These are phyloP conservation scores for Polyploca ridens DNA, from an alignment of 2,888 invertebrate genomes.

Conservation along the genomic window DNA sequence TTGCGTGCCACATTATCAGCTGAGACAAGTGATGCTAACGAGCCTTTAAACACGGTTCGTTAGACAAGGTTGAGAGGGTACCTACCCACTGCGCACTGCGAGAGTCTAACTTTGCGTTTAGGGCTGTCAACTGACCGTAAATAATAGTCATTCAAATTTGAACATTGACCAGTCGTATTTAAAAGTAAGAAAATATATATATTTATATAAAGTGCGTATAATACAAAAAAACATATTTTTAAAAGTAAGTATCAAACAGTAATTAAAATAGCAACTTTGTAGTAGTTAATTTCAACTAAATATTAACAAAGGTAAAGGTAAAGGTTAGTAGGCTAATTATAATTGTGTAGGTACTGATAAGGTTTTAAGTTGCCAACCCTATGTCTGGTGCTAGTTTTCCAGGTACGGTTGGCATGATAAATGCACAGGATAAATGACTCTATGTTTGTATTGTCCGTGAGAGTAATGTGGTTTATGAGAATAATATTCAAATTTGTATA, in stretches of 20 bases:
- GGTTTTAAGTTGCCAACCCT: constrained; percentile 23
- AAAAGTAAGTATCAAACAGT: too few relatives aligned
- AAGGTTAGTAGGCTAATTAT: too few relatives aligned
- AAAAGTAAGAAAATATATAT: neutral
- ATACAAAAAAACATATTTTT: too few relatives aligned
- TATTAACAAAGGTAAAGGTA: too few relatives aligned
- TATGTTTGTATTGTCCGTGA: constrained; percentile 30
- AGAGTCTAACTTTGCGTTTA: neutral
- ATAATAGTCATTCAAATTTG: neutral
- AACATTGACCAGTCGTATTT: neutral
- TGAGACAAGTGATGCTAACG: constrained; percentile 63
- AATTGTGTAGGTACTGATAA: too few relatives aligned
- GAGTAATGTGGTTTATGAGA: constrained; percentile 23
- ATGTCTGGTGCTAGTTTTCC: neutral
- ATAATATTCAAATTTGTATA: neutral
- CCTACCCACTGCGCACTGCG: constrained; percentile 27
- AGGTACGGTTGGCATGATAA: constrained; percentile 35
- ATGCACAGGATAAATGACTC: constrained; percentile 40
- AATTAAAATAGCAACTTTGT: too few relatives aligned
- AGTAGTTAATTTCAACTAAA: too few relatives aligned
- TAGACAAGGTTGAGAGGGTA: constrained; percentile 41
- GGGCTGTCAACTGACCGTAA: neutral
- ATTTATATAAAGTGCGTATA: neutral
- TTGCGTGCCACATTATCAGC: constrained; percentile 39
- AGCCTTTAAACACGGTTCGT: constrained; percentile 59